Conservation (phyloP, 2,113 vertebrate species). For the Zapornia atra region DNA sequence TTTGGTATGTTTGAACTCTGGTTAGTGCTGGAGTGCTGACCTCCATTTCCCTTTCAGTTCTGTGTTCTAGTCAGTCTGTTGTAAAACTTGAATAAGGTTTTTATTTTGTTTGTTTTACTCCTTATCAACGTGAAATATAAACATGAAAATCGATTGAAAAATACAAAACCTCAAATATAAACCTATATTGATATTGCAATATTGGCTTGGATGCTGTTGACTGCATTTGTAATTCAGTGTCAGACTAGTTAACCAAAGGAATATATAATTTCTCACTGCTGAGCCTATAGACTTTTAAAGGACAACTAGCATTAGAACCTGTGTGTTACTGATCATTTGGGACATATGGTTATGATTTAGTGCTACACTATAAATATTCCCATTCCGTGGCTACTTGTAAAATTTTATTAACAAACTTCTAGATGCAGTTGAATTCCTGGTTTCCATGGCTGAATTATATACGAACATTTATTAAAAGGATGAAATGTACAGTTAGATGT, state of each 20-base stretch:
- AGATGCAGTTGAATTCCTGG: background rate
- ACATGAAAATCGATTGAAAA: background rate
- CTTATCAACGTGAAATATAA: background rate
- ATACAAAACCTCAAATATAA: background rate
- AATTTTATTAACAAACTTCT: background rate
- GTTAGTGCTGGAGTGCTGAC: background rate
- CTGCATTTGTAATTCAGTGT: background rate
- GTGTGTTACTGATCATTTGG: background rate
- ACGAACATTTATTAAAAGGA: background rate
- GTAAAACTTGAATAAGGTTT: background rate
- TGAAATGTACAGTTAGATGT: background rate
- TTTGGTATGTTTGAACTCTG: background rate
- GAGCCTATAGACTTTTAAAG: background rate
- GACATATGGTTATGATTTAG: background rate
- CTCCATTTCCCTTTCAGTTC: background rate
- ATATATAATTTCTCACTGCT: background rate
- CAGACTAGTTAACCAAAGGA: background rate
- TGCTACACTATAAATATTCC: background rate
- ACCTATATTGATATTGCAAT: accelerated
- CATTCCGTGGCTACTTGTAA: background rate
- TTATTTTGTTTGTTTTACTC: background rate
- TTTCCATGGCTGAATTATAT: background rate
- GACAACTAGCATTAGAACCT: background rate
- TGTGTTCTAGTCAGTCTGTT: background rate
- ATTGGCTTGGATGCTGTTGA: background rate